phyloP scores from a whole-genome alignment of 2,113 vertebrate genomes.

The Triplophysa dalaica region DNA sequence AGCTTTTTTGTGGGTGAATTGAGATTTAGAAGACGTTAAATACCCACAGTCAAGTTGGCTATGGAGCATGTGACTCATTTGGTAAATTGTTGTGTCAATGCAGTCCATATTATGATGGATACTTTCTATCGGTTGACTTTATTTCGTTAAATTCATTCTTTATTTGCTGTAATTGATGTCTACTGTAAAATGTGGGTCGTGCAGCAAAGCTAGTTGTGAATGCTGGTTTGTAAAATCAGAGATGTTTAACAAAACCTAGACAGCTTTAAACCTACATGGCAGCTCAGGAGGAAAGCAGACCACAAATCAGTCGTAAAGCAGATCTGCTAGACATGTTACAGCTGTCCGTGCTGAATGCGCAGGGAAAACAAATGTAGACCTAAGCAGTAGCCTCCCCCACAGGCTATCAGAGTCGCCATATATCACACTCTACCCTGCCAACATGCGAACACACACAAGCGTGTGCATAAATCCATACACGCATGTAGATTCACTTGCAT shows the following conservation, averaged over 20 bases:
- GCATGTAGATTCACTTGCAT: not conserved
- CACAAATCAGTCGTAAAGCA: conserved; percentile 38
- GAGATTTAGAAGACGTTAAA: too few species aligned
- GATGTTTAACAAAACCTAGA: conserved; percentile 14
- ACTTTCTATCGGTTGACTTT: too few species aligned
- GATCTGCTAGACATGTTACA: conserved; percentile 44
- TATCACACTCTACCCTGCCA: conserved; percentile 21
- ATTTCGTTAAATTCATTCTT: too few species aligned
- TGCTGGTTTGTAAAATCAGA: not conserved
- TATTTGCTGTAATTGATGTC: too few species aligned
- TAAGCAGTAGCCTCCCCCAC: conserved; percentile 26
- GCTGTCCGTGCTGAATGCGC: conserved; percentile 43
- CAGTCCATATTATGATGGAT: too few species aligned
- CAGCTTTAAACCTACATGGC: not conserved
- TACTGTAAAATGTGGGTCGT: too few species aligned
- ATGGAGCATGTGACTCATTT: too few species aligned
- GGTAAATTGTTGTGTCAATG: too few species aligned
- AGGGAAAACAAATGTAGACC: conserved; percentile 40
- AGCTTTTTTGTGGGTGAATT: too few species aligned
- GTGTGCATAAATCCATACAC: conserved; percentile 22
- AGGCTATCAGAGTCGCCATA: conserved; percentile 28
- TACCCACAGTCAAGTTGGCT: too few species aligned
- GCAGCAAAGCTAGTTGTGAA: not conserved
- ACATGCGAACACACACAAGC: conserved; percentile 12
- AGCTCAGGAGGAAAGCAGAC: not conserved